These are phyloP conservation scores for Actias luna DNA, from an alignment of 2,888 invertebrate species.

Conservation along the genomic window DNA sequence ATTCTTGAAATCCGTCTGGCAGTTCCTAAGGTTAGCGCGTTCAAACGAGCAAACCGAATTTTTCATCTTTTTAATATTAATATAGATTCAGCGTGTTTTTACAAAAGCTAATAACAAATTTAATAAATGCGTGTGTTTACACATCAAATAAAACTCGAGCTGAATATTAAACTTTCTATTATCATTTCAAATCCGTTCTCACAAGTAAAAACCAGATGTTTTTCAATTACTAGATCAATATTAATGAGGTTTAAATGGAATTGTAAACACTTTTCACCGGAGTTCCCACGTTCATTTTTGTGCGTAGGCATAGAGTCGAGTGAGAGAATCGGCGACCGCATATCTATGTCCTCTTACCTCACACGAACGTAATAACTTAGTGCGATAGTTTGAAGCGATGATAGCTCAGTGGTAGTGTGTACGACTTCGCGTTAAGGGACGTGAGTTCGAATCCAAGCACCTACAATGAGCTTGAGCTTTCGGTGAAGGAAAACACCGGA, in stretches of 20 bases:
- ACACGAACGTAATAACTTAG: too few species aligned
- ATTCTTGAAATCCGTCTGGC: too few species aligned
- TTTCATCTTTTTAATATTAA: too few species aligned
- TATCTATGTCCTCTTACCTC: not conserved
- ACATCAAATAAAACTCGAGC: not conserved
- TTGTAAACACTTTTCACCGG: constrained; percentile 29
- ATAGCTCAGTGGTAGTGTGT: too few species aligned
- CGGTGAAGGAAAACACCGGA: too few species aligned
- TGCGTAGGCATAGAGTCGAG: not conserved
- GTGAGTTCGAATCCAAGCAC: too few species aligned
- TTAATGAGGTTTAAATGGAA: constrained; percentile 33
- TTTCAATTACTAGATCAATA: constrained; percentile 28
- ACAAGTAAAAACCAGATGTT: constrained; percentile 13
- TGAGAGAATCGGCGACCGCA: not conserved
- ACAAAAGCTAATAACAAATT: not conserved
- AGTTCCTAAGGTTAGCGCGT: too few species aligned
- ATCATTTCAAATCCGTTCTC: constrained; percentile 12
- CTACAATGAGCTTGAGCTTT: too few species aligned
- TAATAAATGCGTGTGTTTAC: not conserved
- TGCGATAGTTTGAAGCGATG: not conserved
- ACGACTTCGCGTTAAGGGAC: too few species aligned
- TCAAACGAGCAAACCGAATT: too few species aligned
- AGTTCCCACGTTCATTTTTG: constrained; percentile 12
- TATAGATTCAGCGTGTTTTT: too few species aligned
- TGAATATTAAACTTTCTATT: not conserved